These are phyloP conservation scores for Delphinus delphis DNA, from an alignment of 2,113 vertebrate species.

Conservation along the genomic window DNA sequence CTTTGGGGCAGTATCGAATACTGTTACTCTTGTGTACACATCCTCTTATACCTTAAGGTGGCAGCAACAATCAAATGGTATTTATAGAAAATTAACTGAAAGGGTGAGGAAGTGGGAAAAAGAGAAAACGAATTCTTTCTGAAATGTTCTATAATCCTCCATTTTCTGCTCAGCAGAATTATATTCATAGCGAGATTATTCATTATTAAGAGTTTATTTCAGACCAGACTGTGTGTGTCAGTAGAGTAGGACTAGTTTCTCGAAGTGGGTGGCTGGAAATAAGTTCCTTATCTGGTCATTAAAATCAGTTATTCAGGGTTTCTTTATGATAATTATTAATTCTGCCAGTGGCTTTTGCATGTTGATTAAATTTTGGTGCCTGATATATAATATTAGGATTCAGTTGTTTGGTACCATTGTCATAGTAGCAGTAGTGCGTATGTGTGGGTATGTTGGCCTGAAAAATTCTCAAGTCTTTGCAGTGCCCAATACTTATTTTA, in stretches of 20 bases:
- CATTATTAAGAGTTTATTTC: conserved; percentile 86
- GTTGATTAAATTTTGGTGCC: conserved; percentile 53
- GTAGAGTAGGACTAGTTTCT: conserved; percentile 83
- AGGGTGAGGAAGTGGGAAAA: neutral
- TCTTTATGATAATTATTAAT: conserved; percentile 83
- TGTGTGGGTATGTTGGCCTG: neutral
- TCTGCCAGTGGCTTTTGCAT: conserved; percentile 69
- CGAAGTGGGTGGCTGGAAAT: conserved; percentile 74
- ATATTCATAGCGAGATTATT: conserved; percentile 80
- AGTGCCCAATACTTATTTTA: neutral
- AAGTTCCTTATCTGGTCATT: conserved; percentile 85
- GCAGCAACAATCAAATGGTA: conserved; percentile 66
- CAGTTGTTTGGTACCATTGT: conserved; percentile 64
- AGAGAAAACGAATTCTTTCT: conserved; percentile 60
- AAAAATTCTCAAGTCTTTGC: neutral
- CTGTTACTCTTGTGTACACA: neutral
- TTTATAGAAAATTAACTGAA: conserved; percentile 38
- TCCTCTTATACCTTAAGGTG: conserved; percentile 65
- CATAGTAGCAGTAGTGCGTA: conserved; percentile 54
- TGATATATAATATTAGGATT: conserved; percentile 66
- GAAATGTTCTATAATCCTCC: conserved; percentile 77
- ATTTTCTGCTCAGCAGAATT: conserved; percentile 81
- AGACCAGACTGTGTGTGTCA: conserved; percentile 75
- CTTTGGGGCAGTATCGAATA: neutral
- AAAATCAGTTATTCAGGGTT: conserved; percentile 75